Base-by-base conservation (phyloP, 1,140 invertebrate species). In the Zophobas morio region DNA sequence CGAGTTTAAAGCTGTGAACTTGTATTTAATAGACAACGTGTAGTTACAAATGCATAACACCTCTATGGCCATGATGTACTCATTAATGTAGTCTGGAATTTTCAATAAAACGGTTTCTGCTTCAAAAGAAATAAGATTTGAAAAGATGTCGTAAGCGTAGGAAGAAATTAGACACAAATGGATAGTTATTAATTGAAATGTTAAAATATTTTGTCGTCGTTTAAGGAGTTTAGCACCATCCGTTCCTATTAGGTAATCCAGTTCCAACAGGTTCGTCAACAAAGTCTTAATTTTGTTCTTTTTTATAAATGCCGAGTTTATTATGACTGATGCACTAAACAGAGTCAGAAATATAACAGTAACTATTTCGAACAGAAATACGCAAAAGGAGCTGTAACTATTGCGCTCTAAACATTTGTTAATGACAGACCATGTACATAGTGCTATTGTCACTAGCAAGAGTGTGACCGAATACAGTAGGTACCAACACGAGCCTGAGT, bases 251-350 rank as follows among this genome's bases (percentile, higher is more conserved):
- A 53, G 49, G 20, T 8, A 6, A 32, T 60, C 6, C 34, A 60
- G 33, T 35, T 60, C 35, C 3, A 35, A 8, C 36, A 60, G 8
- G 33, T 60, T 3, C 1, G 8, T 37, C 36, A 60, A 2, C 6
- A 60, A 36, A 0, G 4, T 37, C 36, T 35, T 60, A 2, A 60
- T 60, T 6, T 34, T 32, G n/a, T 60, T 39, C n/a, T 39, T 35
- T n/a, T 60, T 60, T 5, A 60, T 3, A 60, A 60, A 60, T n/a
- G 37, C 56, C 2, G 56, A 33, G 37, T 60, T 60, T 6, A 60
- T 36, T 35, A 60, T 60, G 5, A 39, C 1, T 6, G 36, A 60
- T 6, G 37, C 20, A 36, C 34, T 60, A 0, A 37, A 5, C n/a
- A 35, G 37, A 8, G 56, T 60, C n/a, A 60, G 35, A 1, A 35